These are phyloP conservation scores for Plemyria rubiginata DNA, from an alignment of 2,888 invertebrate species.

Conservation along the genomic window DNA sequence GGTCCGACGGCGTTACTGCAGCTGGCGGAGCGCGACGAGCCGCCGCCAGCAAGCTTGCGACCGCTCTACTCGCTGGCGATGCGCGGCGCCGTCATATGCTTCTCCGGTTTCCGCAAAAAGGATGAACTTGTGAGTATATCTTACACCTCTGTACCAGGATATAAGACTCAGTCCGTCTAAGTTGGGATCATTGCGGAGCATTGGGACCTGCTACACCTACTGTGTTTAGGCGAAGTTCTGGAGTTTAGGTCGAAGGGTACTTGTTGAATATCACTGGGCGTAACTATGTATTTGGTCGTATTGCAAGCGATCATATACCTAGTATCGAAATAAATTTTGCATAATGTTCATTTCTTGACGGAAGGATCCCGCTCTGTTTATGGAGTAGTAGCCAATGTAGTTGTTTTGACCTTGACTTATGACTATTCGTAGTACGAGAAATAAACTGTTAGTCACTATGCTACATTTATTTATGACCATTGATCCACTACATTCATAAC, in stretches of 20 bases:
- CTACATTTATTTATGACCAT: constrained; percentile 12
- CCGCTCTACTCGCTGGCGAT: constrained; percentile 95
- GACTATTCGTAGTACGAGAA: constrained; percentile 22
- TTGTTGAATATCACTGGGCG: no score
- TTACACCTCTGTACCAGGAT: not conserved
- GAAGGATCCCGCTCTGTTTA: constrained; percentile 14
- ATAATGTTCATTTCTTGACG: no score
- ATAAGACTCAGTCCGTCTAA: not conserved
- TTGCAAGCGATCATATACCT: no score
- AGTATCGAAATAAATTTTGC: no score
- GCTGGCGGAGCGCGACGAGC: constrained; percentile 88
- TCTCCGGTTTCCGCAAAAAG: constrained; percentile 95
- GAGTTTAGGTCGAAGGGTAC: no score
- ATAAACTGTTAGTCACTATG: constrained; percentile 23
- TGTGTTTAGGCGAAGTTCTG: not conserved
- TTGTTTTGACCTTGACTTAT: constrained; percentile 18
- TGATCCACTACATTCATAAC: constrained; percentile 2
- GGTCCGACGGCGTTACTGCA: constrained; percentile 93
- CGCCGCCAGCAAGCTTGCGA: constrained; percentile 89
- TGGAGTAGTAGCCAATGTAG: constrained; percentile 12
- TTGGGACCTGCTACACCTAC: not conserved
- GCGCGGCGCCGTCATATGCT: constrained; percentile 95
- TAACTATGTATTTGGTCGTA: no score
- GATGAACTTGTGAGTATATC: constrained; percentile 91
- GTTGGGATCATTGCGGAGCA: no score